Conservation (phyloP, 2,797 vertebrate genomes). For the Yasuhikotakia modesta region DNA sequence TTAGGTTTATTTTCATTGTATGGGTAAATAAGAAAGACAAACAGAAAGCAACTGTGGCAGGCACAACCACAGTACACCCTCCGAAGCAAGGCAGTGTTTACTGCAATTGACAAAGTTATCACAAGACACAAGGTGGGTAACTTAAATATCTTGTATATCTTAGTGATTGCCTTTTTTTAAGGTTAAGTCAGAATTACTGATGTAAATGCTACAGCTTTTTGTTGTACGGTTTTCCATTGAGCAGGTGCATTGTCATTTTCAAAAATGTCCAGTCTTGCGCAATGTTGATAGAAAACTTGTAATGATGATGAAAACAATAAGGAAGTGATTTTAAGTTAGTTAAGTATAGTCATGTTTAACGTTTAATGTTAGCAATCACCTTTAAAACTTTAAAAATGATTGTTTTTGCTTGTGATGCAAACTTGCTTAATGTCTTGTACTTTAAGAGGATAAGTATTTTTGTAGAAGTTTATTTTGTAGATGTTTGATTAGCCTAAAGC, state of each 20-base stretch:
- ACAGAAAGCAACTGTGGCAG: background rate
- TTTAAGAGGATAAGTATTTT: background rate
- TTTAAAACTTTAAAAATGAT: background rate
- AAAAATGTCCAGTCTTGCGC: too few species aligned
- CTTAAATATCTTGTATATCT: background rate
- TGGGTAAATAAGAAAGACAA: background rate
- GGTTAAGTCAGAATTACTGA: background rate
- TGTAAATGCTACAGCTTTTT: background rate
- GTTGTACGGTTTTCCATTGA: background rate
- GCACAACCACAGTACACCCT: too few species aligned
- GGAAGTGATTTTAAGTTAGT: background rate
- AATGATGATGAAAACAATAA: background rate
- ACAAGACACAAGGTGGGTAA: conserved; percentile 10
- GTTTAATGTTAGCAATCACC: background rate
- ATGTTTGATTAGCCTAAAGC: background rate
- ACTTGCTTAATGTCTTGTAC: background rate
- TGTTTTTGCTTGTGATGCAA: background rate
- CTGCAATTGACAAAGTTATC: background rate
- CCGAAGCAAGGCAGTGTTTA: background rate
- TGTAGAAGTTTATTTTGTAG: background rate
- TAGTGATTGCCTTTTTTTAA: background rate
- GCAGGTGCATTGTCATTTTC: background rate
- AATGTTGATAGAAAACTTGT: background rate
- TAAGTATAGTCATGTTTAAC: background rate
- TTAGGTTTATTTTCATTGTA: background rate